Conservation (phyloP, 2,797 vertebrate species). For the Malacoctenus gilli region DNA sequence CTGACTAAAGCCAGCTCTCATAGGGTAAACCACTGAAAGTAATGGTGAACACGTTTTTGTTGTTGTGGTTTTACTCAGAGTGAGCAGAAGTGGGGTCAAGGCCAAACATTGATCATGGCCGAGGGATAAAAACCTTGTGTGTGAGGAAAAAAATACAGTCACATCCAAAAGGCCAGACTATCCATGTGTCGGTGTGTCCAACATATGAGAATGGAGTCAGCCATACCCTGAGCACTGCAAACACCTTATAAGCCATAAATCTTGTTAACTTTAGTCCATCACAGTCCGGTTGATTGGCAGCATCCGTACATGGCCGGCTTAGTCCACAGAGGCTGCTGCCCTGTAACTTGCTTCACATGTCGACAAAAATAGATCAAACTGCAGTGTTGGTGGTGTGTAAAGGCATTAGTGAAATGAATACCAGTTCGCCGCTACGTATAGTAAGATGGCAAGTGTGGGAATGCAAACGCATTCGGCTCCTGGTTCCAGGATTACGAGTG, state of each 20-base stretch:
- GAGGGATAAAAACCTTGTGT: too few relatives aligned
- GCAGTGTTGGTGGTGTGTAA: slow-evolving; percentile 11
- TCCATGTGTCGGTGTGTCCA: background rate
- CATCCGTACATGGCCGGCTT: slow-evolving; percentile 30
- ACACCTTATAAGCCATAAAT: slow-evolving; percentile 60
- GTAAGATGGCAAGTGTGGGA: slow-evolving; percentile 35
- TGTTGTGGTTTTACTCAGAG: too few relatives aligned
- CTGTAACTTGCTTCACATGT: slow-evolving; percentile 34
- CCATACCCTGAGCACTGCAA: slow-evolving; percentile 27
- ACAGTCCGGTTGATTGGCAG: slow-evolving; percentile 24
- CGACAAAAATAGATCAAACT: slow-evolving; percentile 33
- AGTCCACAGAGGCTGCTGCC: too few relatives aligned
- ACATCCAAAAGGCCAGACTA: too few relatives aligned
- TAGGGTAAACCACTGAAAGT: too few relatives aligned
- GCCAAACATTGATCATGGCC: too few relatives aligned
- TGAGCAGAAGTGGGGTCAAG: too few relatives aligned
- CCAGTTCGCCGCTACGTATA: too few relatives aligned
- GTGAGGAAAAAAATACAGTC: too few relatives aligned
- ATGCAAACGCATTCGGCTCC: slow-evolving; percentile 30
- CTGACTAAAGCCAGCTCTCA: too few relatives aligned
- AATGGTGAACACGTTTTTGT: too few relatives aligned
- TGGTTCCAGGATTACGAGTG: slow-evolving; percentile 38
- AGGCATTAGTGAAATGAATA: slow-evolving; percentile 25
- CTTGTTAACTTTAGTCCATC: slow-evolving; percentile 51
- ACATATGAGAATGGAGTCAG: slow-evolving; percentile 24